Evolutionary conservation across 2,113 vertebrate genomes (phyloP).

Genomic region (Brevimyrus niger): DNA sequence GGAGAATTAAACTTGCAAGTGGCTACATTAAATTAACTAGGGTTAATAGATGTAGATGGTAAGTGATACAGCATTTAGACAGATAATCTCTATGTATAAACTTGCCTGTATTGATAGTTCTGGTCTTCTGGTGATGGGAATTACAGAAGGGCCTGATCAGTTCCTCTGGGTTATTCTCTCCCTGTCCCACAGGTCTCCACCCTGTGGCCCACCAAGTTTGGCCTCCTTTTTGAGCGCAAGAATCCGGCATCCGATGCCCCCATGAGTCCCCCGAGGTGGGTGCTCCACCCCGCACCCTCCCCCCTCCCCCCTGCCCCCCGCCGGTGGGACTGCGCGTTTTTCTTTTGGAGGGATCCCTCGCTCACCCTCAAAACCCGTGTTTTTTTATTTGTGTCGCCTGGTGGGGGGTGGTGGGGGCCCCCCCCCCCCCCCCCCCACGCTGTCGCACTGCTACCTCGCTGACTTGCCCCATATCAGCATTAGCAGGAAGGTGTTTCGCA

Average conservation of each 20-base stretch:
- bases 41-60: conserved; percentile 4
- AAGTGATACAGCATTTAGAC: background rate
- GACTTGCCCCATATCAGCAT: background rate
- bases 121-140: background rate
- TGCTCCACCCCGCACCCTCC: too few species aligned
- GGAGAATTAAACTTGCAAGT: conserved; percentile 20
- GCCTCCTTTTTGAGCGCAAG: conserved; percentile 84
- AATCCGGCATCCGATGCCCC: conserved; percentile 70
- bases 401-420: background rate
- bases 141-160: background rate
- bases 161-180: background rate
- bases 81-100: background rate
- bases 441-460: background rate
- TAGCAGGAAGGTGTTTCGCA: background rate
- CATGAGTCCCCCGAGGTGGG: conserved; percentile 69
- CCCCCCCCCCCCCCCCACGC: background rate
- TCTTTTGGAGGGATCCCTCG: too few species aligned
- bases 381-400: too few species aligned
- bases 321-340: too few species aligned
- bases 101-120: background rate
- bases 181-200: conserved; percentile 69
- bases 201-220: conserved; percentile 89
- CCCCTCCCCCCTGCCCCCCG: background rate
- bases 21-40: conserved; percentile 11
- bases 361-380: too few species aligned